These are phyloP conservation scores for Limnephilus lunatus DNA, from an alignment of 2,888 invertebrate species.

Conservation along the genomic window DNA sequence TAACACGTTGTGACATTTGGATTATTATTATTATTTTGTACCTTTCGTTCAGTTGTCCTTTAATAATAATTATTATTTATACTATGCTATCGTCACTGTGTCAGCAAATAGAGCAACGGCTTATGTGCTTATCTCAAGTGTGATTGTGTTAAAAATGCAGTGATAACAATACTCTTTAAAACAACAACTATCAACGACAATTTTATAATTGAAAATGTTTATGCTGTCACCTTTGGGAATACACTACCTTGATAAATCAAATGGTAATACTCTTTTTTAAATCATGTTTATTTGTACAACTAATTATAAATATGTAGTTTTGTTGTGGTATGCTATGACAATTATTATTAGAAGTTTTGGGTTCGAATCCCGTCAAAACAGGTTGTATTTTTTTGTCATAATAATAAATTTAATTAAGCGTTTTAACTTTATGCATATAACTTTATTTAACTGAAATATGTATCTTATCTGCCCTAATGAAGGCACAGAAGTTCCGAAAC, in stretches of 20 bases:
- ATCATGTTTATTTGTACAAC: neutral
- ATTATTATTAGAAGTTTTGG: neutral
- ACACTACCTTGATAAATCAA: conserved; percentile 22
- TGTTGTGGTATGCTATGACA: neutral
- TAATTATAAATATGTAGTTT: neutral
- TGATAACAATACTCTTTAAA: conserved; percentile 21
- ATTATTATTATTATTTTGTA: neutral
- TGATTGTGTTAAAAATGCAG: conserved; percentile 35
- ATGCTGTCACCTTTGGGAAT: conserved; percentile 39
- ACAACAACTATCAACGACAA: conserved; percentile 2
- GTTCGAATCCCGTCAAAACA: neutral
- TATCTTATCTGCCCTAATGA: neutral
- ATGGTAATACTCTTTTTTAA: neutral
- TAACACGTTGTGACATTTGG: neutral
- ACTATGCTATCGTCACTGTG: neutral
- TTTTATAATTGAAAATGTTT: neutral
- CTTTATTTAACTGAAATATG: neutral
- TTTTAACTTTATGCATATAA: too few species aligned
- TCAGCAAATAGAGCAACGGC: conserved; percentile 5
- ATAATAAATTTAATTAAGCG: too few species aligned
- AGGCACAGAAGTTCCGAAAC: too few species aligned
- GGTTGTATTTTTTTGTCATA: neutral
- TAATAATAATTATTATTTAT: neutral
- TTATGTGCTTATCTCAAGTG: conserved; percentile 20
- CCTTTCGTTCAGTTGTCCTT: neutral